phyloP scores from a whole-genome alignment of 2,797 vertebrate genomes.

The Chiroxiphia lanceolata region DNA sequence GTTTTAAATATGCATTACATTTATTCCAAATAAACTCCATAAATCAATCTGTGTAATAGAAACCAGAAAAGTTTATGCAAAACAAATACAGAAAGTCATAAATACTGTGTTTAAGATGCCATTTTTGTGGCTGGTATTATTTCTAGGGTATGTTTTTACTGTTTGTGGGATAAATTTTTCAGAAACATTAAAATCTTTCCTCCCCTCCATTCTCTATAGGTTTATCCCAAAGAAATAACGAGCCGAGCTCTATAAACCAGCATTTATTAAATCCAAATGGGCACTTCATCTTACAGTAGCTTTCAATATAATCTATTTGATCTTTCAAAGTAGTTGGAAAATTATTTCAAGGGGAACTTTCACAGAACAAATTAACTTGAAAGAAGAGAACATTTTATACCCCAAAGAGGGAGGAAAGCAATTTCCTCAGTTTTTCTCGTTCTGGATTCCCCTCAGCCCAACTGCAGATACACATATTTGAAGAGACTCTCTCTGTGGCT shows the following conservation, averaged over 20 bases:
- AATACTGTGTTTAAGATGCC: background rate
- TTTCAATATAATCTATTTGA: constrained; percentile 55
- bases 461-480: background rate
- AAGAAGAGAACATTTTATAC: constrained; percentile 36
- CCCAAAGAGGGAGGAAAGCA: constrained; percentile 50
- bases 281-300: constrained; percentile 41
- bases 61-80: constrained; percentile 44
- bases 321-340: constrained; percentile 47
- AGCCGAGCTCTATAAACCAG: constrained; percentile 31
- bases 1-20: constrained; percentile 2
- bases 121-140: constrained; percentile 18
- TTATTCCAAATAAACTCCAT: constrained; percentile 53
- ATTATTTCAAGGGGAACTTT: constrained; percentile 31
- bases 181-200: constrained; percentile 42
- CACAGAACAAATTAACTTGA: constrained; percentile 55
- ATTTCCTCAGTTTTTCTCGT: constrained; percentile 24
- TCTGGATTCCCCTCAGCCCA: constrained; percentile 7
- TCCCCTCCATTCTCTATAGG: constrained; percentile 37
- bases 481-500: background rate
- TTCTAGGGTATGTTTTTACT: constrained; percentile 35
- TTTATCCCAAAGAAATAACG: constrained; percentile 45
- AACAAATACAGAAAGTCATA: constrained; percentile 44
- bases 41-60: constrained; percentile 13
- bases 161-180: constrained; percentile 13
- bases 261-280: constrained; percentile 58